A percentile compares a stretch with the other conserved stretches of the same genome.
Conservation (phyloP, 2,888 invertebrate genomes). For the Chelonus formosanus region DNA sequence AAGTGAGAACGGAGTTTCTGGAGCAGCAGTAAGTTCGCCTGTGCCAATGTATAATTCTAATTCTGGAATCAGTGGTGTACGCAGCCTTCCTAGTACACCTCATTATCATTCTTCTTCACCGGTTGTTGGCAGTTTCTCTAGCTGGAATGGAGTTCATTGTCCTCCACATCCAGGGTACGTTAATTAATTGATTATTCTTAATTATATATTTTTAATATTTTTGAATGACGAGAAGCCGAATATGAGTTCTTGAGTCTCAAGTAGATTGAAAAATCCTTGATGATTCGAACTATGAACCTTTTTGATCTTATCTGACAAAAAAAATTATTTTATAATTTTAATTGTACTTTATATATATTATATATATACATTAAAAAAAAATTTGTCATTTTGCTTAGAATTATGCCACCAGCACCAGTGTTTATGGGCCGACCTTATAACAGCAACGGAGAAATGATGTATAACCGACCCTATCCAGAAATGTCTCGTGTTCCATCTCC, state of each 20-base stretch:
- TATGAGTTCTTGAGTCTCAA: conserved; percentile 57
- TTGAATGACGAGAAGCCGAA: conserved; percentile 56
- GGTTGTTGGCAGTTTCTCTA: conserved; percentile 53
- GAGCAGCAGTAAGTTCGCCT: conserved; percentile 41
- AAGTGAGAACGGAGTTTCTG: conserved; percentile 54
- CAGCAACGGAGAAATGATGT: conserved; percentile 50
- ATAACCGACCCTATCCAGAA: conserved; percentile 56
- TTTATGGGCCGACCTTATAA: conserved; percentile 54
- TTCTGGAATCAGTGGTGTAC: conserved; percentile 53
- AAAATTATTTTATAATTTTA: conserved; percentile 20
- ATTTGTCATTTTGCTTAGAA: conserved; percentile 41
- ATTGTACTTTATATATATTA: too few species aligned
- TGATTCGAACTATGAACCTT: conserved; percentile 54
- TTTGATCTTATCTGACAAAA: conserved; percentile 62
- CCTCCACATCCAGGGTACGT: conserved; percentile 52
- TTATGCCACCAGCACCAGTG: conserved; percentile 53
- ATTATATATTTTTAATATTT: conserved; percentile 21
- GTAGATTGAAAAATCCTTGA: conserved; percentile 54
- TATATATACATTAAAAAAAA: neutral
- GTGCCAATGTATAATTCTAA: conserved; percentile 61
- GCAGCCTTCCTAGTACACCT: conserved; percentile 59
- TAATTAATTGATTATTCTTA: conserved; percentile 8
- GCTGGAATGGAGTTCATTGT: conserved; percentile 57
- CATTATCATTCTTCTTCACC: conserved; percentile 58
- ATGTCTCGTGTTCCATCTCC: conserved; percentile 56